phyloP scores from a whole-genome alignment of 1,140 invertebrate genomes.

The Lamellibrachia luymesi region DNA sequence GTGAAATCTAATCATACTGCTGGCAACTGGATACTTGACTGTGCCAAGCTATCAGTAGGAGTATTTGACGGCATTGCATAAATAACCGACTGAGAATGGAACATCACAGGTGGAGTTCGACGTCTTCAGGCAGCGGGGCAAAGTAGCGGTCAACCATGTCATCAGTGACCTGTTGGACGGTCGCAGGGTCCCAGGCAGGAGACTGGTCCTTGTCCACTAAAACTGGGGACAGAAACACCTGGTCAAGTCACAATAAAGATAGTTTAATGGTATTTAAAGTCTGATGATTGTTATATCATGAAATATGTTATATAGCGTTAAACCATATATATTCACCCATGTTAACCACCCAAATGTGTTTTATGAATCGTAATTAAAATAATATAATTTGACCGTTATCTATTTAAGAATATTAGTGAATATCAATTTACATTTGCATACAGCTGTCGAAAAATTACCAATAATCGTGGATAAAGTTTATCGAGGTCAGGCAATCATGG shows the following conservation, averaged over 20 bases:
- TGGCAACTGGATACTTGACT: background rate
- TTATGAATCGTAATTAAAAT: background rate
- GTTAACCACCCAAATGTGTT: background rate
- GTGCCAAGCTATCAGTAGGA: background rate
- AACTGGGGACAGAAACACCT: constrained; percentile 55
- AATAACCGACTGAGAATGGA: background rate
- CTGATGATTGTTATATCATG: background rate
- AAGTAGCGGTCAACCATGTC: constrained; percentile 77
- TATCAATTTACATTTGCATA: no score
- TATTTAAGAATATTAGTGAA: background rate
- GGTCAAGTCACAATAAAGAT: background rate
- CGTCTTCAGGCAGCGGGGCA: constrained; percentile 68
- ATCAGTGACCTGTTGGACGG: constrained; percentile 72
- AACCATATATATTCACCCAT: background rate
- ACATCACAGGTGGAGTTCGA: constrained; percentile 53
- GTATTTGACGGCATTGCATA: background rate
- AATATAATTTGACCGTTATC: no score
- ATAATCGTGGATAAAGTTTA: no score
- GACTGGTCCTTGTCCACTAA: constrained; percentile 92
- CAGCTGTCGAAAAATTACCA: no score
- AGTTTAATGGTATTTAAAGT: background rate
- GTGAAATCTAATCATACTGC: background rate
- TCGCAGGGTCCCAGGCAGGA: constrained; percentile 82
- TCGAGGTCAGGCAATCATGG: no score
- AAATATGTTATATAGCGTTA: background rate